A percentile compares a stretch with the other conserved stretches of the same genome.
phyloP scores from a whole-genome alignment of 2,113 vertebrate species.

The Maccullochella peelii region DNA sequence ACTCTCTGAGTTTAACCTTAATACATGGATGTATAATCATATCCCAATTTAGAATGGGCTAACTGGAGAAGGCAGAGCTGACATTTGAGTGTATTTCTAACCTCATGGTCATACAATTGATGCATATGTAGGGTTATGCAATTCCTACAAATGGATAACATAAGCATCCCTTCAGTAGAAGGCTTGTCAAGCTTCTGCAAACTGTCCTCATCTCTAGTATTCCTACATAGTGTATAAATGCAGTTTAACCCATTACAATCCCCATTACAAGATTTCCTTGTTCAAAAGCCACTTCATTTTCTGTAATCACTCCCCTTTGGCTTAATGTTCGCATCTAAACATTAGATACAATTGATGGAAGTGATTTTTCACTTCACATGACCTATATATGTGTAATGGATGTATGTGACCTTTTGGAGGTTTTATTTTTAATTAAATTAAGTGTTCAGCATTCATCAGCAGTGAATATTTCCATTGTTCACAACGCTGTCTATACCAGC shows the following conservation, averaged over 20 bases:
- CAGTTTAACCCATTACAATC: constrained; percentile 10
- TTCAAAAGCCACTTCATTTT: constrained; percentile 11
- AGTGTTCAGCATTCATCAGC: constrained; percentile 32
- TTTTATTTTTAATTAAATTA: constrained; percentile 32
- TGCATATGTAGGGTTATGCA: constrained; percentile 15
- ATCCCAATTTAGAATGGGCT: constrained; percentile 41
- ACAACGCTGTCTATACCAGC: constrained; percentile 29
- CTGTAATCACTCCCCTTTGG: background rate
- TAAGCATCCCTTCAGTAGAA: background rate
- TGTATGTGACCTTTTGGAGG: constrained; percentile 39
- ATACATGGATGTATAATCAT: constrained; percentile 50
- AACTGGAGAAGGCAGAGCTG: constrained; percentile 32
- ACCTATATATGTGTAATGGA: constrained; percentile 2
- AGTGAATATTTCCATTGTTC: constrained; percentile 45
- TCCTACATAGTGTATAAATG: background rate
- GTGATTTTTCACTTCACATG: constrained; percentile 1
- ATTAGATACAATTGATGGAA: background rate
- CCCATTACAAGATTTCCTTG: background rate
- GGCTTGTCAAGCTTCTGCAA: no score
- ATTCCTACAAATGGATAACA: constrained; percentile 7
- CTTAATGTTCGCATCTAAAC: constrained; percentile 4
- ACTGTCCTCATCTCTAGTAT: no score
- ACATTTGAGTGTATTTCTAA: constrained; percentile 62
- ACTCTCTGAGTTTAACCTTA: constrained; percentile 53
- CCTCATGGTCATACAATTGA: constrained; percentile 33